phyloP scores from a whole-genome alignment of 2,113 vertebrate species.

The Pelmatolapia mariae region DNA sequence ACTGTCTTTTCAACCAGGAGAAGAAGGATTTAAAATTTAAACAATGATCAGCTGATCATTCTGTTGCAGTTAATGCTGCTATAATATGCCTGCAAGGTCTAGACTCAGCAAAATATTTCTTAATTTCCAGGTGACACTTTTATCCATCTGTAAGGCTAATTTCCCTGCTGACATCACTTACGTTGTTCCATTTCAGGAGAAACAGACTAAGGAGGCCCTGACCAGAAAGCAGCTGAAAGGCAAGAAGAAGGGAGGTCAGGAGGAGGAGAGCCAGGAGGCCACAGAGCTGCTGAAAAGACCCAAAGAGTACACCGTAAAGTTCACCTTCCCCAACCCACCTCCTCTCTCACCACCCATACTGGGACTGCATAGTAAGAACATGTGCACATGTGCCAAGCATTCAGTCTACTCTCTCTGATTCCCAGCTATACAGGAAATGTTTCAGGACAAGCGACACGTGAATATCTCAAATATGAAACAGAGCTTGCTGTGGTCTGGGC shows the following conservation, averaged over 20 bases:
- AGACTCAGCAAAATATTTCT: not conserved
- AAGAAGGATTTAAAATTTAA: not conserved
- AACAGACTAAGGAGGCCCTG: slow-evolving; percentile 83
- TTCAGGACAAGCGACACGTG: accelerated
- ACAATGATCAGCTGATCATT: not conserved
- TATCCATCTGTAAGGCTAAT: not conserved
- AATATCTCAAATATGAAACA: not conserved
- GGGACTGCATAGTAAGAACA: slow-evolving; percentile 79
- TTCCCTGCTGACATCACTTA: not conserved
- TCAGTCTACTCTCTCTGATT: not conserved
- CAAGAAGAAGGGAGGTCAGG: slow-evolving; percentile 79
- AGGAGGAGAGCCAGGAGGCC: slow-evolving; percentile 79
- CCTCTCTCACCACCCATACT: slow-evolving; percentile 86
- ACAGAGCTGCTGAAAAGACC: slow-evolving; percentile 83
- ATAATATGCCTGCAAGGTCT: not conserved
- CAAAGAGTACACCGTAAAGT: slow-evolving; percentile 87
- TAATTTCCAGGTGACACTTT: not conserved
- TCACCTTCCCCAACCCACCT: slow-evolving; percentile 87
- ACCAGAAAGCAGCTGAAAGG: slow-evolving; percentile 89
- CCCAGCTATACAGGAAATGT: not conserved
- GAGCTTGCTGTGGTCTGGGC: not conserved
- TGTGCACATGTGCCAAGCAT: accelerated
- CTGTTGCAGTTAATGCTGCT: not conserved
- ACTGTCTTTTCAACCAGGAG: not conserved
- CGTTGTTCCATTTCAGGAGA: slow-evolving; percentile 71